Base-by-base conservation (phyloP, 2,113 vertebrate species). In the Upupa epops region DNA sequence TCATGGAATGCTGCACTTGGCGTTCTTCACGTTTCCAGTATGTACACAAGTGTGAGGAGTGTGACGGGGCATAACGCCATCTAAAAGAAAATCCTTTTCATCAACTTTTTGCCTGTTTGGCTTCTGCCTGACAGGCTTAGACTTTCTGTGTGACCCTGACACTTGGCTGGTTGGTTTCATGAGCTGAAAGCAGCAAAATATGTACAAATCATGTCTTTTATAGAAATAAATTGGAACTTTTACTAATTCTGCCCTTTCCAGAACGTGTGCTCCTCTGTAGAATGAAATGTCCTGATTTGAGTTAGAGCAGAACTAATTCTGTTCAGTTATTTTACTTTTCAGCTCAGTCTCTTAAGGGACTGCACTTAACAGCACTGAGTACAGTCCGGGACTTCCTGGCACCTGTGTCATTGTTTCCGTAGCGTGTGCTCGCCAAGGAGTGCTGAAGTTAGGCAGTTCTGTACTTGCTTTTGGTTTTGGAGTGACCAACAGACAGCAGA, bases 1-100 rank as follows among this genome's bases (percentile, higher is more conserved):
- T 17, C 6, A 0, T 5, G n/a, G 24, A 11, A 28, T 45, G 31
- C 66, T 24, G 48, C 3, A 0, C n/a, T 75, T 42, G 9, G 37
- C 4, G 0, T 52, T 71, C 65, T 54, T 54, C 11, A 0, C 31
- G 0, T 79, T 69, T 58, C 19, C 46, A 58, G 46, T 25, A 0
- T 1, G 66, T 37, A 13, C 77, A 5, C 20, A 25, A 13, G 48
- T 1, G 5, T 31, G 8, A 25, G 40, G 36, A 77, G 68, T 28
- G 55, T 74, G 70, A 26, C 1, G 0, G 42, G 24, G 46, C 31
- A 1, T 49, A 37, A 45, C 12, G 6, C n/a, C 25, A 8, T 29
- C 42, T 31, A 11, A 25, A 54, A 51, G 12, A 31, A 74, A 82
- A 21, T 5, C 24, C 36, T 74, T 73, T 37, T 4, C 25, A 48